Conservation (phyloP, 2,888 invertebrate genomes). For the Pachycephus smyrnensis region DNA sequence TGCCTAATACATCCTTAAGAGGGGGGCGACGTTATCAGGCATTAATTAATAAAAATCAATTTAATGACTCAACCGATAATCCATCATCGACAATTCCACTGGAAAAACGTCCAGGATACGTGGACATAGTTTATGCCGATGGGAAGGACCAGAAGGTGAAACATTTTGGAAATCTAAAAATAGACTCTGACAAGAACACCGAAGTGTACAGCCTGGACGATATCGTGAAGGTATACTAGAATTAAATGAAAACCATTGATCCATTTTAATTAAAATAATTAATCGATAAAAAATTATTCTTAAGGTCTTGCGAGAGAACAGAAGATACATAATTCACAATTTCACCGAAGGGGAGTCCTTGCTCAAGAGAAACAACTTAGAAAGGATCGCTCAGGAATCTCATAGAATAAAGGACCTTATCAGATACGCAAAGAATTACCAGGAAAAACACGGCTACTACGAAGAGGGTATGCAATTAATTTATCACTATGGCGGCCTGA, state of each 20-base stretch:
- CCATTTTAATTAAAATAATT: not conserved
- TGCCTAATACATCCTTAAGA: not conserved
- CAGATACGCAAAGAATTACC: constrained; percentile 58
- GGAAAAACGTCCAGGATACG: constrained; percentile 49
- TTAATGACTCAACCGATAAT: not conserved
- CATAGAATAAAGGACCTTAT: constrained; percentile 50
- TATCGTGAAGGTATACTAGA: constrained; percentile 41
- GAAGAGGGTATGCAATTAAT: constrained; percentile 62
- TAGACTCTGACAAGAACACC: constrained; percentile 37
- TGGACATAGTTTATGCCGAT: constrained; percentile 59
- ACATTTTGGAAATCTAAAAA: constrained; percentile 51
- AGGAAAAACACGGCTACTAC: constrained; percentile 60
- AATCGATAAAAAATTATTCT: not conserved
- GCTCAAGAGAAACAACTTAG: constrained; percentile 53
- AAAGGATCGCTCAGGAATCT: constrained; percentile 45
- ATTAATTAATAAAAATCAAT: not conserved
- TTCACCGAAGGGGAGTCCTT: constrained; percentile 59
- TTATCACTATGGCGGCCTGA: constrained; percentile 55
- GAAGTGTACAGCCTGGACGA: constrained; percentile 51
- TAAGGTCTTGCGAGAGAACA: constrained; percentile 51
- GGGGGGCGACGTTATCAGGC: not conserved
- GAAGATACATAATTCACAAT: constrained; percentile 53
- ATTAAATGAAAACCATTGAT: not conserved
- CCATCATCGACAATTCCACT: constrained; percentile 4
- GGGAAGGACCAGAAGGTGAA: constrained; percentile 38